Conservation (phyloP, 2,797 vertebrate genomes). For the Coluber constrictor region DNA sequence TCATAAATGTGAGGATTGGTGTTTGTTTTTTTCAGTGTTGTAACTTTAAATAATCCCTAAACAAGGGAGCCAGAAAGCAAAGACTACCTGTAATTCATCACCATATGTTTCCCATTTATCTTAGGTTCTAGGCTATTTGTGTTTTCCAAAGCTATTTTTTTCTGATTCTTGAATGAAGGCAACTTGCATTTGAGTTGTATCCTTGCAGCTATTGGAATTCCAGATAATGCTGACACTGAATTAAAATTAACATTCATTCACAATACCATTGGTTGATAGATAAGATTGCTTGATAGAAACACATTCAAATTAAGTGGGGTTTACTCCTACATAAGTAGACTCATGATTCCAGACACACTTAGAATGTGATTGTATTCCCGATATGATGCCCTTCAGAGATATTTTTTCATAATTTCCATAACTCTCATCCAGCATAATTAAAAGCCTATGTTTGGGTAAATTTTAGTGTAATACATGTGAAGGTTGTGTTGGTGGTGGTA, state of each 20-base stretch:
- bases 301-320: background rate
- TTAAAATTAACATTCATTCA: background rate
- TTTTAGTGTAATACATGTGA: background rate
- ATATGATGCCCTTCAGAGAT: background rate
- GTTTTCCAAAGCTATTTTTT: background rate
- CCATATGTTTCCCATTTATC: background rate
- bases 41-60: background rate
- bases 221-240: background rate
- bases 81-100: background rate
- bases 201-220: background rate
- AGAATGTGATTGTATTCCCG: background rate
- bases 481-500: background rate
- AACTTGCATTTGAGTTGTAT: background rate
- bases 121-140: background rate
- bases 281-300: background rate
- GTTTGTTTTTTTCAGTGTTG: background rate
- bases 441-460: background rate
- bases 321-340: background rate
- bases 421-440: background rate
- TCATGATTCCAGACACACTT: background rate
- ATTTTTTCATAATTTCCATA: background rate
- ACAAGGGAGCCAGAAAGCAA: background rate
- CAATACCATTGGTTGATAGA: background rate
- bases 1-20: background rate
- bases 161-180: background rate